A percentile compares a stretch with the other conserved stretches of the same genome.
phyloP scores from a whole-genome alignment of 2,797 vertebrate genomes.

The Psittacula derbiana region DNA sequence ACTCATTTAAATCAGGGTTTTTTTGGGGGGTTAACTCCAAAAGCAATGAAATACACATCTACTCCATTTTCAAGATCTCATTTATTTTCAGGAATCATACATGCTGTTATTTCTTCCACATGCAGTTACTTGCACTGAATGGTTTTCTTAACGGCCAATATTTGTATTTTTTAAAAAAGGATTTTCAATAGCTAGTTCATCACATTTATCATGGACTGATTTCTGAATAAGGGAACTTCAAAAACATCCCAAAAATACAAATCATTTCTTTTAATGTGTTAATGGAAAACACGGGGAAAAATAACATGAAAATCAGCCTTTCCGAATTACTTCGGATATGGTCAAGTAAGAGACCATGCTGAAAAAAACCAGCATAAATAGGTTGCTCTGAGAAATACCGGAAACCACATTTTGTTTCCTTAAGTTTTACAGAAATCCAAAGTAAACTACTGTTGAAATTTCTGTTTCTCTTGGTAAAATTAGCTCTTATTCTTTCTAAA shows the following conservation, averaged over 20 bases:
- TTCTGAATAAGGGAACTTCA: neutral
- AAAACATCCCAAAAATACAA: neutral
- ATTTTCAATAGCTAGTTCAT: neutral
- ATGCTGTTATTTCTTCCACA: neutral
- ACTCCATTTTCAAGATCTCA: neutral
- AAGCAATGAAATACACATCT: slow-evolving; percentile 38
- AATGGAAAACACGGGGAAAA: neutral
- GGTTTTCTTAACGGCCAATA: neutral
- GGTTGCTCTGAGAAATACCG: neutral
- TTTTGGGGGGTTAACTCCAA: slow-evolving; percentile 73
- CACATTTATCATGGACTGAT: neutral
- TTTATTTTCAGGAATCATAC: slow-evolving; percentile 11
- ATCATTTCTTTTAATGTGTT: neutral
- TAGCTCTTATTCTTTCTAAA: neutral
- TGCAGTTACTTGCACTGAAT: neutral
- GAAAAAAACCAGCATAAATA: neutral
- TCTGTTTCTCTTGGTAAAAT: neutral
- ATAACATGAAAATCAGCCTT: neutral
- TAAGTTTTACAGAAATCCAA: neutral
- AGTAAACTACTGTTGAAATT: neutral
- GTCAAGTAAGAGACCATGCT: neutral
- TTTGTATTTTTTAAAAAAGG: neutral
- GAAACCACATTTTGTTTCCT: neutral
- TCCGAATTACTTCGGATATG: neutral
- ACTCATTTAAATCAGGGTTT: slow-evolving; percentile 41